phyloP scores from a whole-genome alignment of 2,797 vertebrate genomes.

The Anableps anableps region DNA sequence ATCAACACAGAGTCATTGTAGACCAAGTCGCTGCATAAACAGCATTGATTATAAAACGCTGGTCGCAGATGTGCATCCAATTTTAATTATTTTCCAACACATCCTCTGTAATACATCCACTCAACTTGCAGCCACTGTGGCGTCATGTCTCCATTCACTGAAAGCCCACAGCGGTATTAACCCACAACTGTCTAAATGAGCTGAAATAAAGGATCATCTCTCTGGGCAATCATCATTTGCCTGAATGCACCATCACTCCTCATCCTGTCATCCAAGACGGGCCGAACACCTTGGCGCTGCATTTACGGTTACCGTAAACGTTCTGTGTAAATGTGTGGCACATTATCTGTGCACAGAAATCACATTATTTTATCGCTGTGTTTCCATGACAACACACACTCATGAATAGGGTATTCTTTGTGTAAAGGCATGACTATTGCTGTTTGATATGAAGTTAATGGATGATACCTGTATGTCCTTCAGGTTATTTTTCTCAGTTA shows the following conservation, averaged over 20 bases:
- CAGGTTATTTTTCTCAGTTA: not conserved
- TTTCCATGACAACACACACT: constrained; percentile 56
- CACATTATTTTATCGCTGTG: constrained; percentile 14
- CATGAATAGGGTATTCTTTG: not conserved
- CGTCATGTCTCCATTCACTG: not conserved
- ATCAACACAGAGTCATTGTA: not conserved
- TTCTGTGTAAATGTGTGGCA: constrained; percentile 1
- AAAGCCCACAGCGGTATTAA: not conserved
- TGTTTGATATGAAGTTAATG: not conserved
- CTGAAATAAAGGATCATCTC: constrained; percentile 23
- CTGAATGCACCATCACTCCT: constrained; percentile 28
- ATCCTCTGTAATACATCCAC: not conserved
- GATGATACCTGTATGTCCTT: not conserved
- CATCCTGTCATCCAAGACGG: constrained; percentile 25
- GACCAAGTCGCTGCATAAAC: not conserved
- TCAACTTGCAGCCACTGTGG: not conserved
- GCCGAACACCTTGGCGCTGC: constrained; percentile 5
- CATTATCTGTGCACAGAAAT: constrained; percentile 13
- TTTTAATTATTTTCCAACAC: not conserved
- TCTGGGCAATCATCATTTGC: constrained; percentile 7
- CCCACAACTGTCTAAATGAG: constrained; percentile 12
- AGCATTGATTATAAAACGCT: not conserved
- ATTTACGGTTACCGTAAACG: constrained; percentile 6
- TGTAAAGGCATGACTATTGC: not conserved
- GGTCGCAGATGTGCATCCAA: not conserved